phyloP scores from a whole-genome alignment of 53 echinoderm and acorn worm species.

The Pentamera pediparva region DNA sequence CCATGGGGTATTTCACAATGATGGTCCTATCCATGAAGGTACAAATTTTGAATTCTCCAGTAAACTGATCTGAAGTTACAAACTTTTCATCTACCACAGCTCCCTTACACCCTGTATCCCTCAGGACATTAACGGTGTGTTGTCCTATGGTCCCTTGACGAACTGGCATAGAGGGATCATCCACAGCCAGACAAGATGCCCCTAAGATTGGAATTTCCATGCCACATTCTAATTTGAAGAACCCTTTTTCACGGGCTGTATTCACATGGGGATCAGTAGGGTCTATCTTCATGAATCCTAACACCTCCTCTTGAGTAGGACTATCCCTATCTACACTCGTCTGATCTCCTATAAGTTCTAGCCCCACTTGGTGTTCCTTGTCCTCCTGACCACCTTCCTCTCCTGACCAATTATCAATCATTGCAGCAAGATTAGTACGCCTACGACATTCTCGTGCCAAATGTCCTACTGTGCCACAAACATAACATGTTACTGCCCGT shows the following conservation, averaged over 20 bases:
- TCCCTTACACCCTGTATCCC: constrained; percentile 10
- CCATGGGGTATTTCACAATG: background rate
- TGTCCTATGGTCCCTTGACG: background rate
- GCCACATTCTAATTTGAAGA: constrained; percentile 1
- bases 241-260: background rate
- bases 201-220: background rate
- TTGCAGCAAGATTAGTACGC: background rate
- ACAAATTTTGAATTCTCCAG: background rate
- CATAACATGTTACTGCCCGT: constrained; percentile 16
- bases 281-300: background rate
- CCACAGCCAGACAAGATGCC: background rate
- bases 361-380: background rate
- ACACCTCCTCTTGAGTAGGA: too few relatives aligned
- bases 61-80: background rate
- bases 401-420: background rate
- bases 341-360: too few relatives aligned
- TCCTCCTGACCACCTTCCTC: constrained; percentile 9
- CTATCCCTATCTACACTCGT: background rate
- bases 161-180: background rate
- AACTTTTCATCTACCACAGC: background rate
- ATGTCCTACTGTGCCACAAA: constrained; percentile 35
- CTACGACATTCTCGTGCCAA: constrained; percentile 21
- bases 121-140: background rate
- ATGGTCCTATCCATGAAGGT: background rate
- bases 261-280: background rate